A percentile compares a stretch with the other conserved stretches of the same genome.
Conservation (phyloP, 2,797 vertebrate species). For the Antennarius maculatus region DNA sequence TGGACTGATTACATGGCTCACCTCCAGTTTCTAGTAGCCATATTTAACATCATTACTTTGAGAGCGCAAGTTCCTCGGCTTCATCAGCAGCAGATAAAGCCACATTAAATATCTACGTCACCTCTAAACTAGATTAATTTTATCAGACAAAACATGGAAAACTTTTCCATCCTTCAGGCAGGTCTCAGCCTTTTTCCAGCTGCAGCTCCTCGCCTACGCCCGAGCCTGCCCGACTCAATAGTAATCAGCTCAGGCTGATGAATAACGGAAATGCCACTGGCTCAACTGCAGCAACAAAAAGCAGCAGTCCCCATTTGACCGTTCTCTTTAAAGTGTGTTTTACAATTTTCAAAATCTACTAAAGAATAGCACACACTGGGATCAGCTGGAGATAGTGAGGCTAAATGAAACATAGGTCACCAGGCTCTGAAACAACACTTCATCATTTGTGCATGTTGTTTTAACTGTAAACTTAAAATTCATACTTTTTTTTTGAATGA, state of each 20-base stretch:
- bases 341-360: slow-evolving; percentile 53
- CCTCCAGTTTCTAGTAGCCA: slow-evolving; percentile 43
- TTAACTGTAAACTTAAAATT: slow-evolving; percentile 7
- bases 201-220: slow-evolving; percentile 49
- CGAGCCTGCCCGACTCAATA: slow-evolving; percentile 70
- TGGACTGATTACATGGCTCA: slow-evolving; percentile 37
- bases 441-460: slow-evolving; percentile 28
- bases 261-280: neutral
- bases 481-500: neutral
- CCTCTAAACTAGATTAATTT: slow-evolving; percentile 37
- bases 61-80: slow-evolving; percentile 54
- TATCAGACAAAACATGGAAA: slow-evolving; percentile 70
- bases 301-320: neutral
- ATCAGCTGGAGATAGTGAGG: slow-evolving; percentile 59
- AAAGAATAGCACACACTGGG: slow-evolving; percentile 57
- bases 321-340: neutral
- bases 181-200: slow-evolving; percentile 58
- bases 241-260: neutral
- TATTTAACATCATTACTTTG: slow-evolving; percentile 53
- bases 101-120: slow-evolving; percentile 37
- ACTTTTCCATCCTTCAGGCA: slow-evolving; percentile 65
- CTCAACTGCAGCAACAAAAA: neutral
- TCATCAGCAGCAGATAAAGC: slow-evolving; percentile 46
- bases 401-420: slow-evolving; percentile 61
- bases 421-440: slow-evolving; percentile 43